Conservation (phyloP, 2,113 vertebrate genomes). For the Vulpes ferrilata region DNA sequence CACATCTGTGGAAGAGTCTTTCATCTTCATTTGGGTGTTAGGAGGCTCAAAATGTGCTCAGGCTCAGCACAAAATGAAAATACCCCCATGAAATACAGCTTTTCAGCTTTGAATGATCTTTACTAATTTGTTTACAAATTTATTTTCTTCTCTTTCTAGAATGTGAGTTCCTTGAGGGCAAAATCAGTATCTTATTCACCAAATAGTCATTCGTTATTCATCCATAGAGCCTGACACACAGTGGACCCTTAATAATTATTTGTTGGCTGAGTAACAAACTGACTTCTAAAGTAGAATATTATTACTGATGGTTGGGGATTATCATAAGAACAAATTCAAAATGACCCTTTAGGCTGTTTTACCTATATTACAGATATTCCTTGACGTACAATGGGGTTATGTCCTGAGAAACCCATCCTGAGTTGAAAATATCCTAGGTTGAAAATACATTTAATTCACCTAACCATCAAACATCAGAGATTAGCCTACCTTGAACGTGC, state of each 20-base stretch:
- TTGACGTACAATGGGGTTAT: neutral
- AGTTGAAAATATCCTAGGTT: neutral
- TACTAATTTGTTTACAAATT: neutral
- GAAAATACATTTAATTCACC: neutral
- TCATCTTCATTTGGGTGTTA: neutral
- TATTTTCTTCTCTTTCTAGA: neutral
- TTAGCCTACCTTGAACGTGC: neutral
- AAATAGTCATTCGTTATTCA: neutral
- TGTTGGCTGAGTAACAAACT: neutral
- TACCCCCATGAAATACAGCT: neutral
- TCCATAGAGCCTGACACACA: neutral
- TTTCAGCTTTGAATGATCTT: neutral
- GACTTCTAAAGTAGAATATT: constrained; percentile 8
- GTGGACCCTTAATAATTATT: neutral
- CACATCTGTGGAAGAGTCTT: too few relatives aligned
- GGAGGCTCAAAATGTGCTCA: neutral
- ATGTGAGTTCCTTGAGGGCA: neutral
- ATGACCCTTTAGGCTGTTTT: neutral
- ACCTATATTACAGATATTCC: neutral
- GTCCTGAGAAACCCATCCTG: neutral
- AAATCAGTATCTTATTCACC: neutral
- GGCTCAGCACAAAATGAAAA: neutral
- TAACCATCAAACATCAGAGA: neutral
- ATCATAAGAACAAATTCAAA: constrained; percentile 29
- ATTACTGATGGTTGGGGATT: neutral